Base-by-base conservation (phyloP, 2,888 invertebrate genomes). In the Rhopalosiphum nymphaeae region DNA sequence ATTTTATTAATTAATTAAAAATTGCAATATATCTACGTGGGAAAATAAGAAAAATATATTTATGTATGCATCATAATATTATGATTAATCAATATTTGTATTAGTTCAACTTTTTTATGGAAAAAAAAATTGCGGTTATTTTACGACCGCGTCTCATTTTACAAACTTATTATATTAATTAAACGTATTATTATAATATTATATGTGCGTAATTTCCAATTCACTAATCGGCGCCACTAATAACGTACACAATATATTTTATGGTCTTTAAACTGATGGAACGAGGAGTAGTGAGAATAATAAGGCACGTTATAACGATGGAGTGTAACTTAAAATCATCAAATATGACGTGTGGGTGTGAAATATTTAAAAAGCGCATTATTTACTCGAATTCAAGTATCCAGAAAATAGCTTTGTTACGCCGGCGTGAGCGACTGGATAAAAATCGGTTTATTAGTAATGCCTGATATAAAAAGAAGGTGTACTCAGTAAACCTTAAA, bases 401-500 rank as follows among this genome's bases (percentile, higher is more conserved):
- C 89, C 46, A 85, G 78, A 89, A 93, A 93, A 93, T 49, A 36
- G 87, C 67, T 84, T 56, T 78, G 93, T 93, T 84, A 93, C 93
- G 89, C 89, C 44, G 78, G 21, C 78, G 53, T 56, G 89, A 89
- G 84, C 84, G 93, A 36, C 89, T 42, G 26, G 84, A 93, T 89
- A 56, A 89, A 93, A 93, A 93, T 93, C 93, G 42, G 93, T 57
- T 84, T 93, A 85, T 93, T 84, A 93, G 87, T 89, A 57, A 56
- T 84, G 89, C 84, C 42, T 46, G 36, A 44, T 56, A 42, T 84
- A 87, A 87, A 46, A 86, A 26, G 87, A 87, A 89, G 49, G 89
- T 88, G 89, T 49, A 46, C 85, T 89, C 93, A 89, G 89, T 89
- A 93, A 67, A 88, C 29, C 36, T 87, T 87, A 46, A 36, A 88